A percentile compares a stretch with the other conserved stretches of the same genome.
Conservation (phyloP, 1,140 invertebrate species). For the Globodera rostochiensis region DNA sequence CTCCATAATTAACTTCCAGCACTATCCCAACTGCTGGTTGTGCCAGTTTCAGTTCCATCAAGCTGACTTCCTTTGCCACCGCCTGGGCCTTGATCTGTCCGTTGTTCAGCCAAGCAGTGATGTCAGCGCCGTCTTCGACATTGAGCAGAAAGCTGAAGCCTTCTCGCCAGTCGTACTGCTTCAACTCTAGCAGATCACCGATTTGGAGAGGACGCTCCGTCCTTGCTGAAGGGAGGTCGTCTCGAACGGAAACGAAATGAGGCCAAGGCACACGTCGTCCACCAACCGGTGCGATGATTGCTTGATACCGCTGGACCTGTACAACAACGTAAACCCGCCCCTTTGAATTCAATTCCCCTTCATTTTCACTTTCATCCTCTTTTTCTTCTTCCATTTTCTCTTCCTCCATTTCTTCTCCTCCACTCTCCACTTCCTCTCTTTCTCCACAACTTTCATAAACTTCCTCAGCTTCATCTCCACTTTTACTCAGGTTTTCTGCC, state of each 20-base stretch:
- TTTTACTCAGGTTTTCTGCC: too few relatives aligned
- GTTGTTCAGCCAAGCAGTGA: neutral
- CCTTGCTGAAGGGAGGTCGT: neutral
- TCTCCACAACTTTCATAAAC: too few relatives aligned
- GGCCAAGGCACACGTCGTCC: too few relatives aligned
- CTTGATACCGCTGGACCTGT: too few relatives aligned
- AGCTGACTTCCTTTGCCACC: neutral
- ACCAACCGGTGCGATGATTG: too few relatives aligned
- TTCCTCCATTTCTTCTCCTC: too few relatives aligned
- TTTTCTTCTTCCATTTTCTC: too few relatives aligned
- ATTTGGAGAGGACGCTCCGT: neutral
- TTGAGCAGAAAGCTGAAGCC: neutral
- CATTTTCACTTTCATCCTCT: too few relatives aligned
- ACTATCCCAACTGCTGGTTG: neutral
- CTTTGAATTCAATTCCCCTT: too few relatives aligned
- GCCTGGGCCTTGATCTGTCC: constrained; percentile 10
- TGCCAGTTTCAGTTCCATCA: neutral
- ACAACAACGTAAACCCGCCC: too few relatives aligned
- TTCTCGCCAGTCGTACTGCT: neutral
- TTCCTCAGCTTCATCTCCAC: too few relatives aligned
- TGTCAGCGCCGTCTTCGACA: neutral
- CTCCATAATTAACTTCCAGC: constrained; percentile 1
- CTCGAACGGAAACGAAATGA: neutral
- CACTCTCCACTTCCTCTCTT: too few relatives aligned
- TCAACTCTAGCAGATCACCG: neutral